Evolutionary conservation across 2,797 vertebrate species (phyloP).

Genomic region (Anniella stebbinsi): DNA sequence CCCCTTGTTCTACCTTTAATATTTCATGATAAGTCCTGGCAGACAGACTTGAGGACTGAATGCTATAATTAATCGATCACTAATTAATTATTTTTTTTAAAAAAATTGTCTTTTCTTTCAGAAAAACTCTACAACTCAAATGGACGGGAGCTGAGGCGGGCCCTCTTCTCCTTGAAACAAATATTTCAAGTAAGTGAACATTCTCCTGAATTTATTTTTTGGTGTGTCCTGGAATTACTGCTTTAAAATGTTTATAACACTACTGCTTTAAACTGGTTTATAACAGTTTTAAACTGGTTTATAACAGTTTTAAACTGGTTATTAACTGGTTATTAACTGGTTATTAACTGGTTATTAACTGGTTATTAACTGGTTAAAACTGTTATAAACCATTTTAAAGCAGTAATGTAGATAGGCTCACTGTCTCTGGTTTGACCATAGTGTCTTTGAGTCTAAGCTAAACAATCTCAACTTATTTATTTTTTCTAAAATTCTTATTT

Average conservation of each 20-base stretch:
- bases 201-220: not conserved
- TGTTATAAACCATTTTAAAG: too few species aligned
- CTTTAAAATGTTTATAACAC: too few species aligned
- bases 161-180: slow-evolving; percentile 96
- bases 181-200: slow-evolving; percentile 92
- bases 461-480: not conserved
- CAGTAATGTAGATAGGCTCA: too few species aligned
- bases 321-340: too few species aligned
- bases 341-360: too few species aligned
- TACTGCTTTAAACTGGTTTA: too few species aligned
- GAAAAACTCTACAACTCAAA: slow-evolving; percentile 95
- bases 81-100: not conserved
- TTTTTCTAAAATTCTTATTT: not conserved
- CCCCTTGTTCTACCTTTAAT: not conserved
- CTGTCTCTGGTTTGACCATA: not conserved
- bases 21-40: not conserved
- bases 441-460: not conserved
- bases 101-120: slow-evolving; percentile 70
- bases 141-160: slow-evolving; percentile 93
- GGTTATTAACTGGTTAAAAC: too few species aligned
- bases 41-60: not conserved
- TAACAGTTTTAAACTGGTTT: too few species aligned
- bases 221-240: not conserved
- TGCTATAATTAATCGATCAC: not conserved
- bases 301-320: too few species aligned